These are phyloP conservation scores for Gila robusta DNA, from an alignment of 2,797 vertebrate genomes.

Conservation along the genomic window DNA sequence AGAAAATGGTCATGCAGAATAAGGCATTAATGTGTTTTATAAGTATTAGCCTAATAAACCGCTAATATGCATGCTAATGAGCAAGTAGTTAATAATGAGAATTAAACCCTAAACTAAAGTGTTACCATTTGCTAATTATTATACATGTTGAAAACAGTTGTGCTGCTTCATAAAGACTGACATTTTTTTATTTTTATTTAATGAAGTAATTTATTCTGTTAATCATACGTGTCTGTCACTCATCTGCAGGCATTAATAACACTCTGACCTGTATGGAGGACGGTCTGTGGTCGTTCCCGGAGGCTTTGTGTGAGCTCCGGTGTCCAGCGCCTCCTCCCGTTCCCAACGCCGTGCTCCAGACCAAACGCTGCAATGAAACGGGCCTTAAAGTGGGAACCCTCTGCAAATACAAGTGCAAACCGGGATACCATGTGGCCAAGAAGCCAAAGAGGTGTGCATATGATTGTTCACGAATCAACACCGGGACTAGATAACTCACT, in stretches of 20 bases:
- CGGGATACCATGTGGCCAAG: constrained; percentile 93
- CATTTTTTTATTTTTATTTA: not conserved
- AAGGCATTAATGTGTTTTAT: not conserved
- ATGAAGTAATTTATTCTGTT: not conserved
- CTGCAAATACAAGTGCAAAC: constrained; percentile 98
- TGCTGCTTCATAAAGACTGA: not conserved
- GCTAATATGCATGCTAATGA: no score
- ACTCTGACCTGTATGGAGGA: constrained; percentile 94
- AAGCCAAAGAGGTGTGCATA: constrained; percentile 78
- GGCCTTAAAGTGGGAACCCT: constrained; percentile 95
- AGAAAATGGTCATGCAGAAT: not conserved
- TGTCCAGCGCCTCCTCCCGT: constrained; percentile 89
- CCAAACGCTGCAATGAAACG: constrained; percentile 87
- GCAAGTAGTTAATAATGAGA: not conserved
- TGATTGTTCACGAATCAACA: not conserved
- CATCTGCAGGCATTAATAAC: constrained; percentile 89
- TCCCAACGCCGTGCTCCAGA: constrained; percentile 91
- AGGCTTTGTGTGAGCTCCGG: constrained; percentile 94
- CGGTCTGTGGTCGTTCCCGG: constrained; percentile 97
- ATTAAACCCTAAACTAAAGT: not conserved
- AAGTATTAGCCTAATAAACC: not conserved
- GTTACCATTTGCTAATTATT: not conserved
- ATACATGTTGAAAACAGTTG: not conserved
- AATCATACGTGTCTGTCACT: not conserved
- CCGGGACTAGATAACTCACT: not conserved